Conservation (phyloP, 2,888 invertebrate genomes). For the Eretmocerus hayati region DNA sequence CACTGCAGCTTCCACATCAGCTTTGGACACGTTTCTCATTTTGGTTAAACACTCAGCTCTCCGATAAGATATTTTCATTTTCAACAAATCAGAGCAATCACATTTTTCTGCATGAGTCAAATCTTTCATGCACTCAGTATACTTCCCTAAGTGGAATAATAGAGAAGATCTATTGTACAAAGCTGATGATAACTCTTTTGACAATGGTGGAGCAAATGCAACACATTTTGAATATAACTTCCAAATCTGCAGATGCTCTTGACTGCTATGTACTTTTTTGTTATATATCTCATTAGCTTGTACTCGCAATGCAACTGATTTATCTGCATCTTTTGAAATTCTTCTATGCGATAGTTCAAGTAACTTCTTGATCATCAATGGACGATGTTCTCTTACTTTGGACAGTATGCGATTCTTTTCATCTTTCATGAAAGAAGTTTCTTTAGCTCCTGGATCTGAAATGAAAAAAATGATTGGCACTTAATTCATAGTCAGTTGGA, state of each 20-base stretch:
- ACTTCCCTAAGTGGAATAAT: conserved; percentile 58
- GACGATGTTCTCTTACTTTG: background rate
- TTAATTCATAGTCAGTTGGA: no score
- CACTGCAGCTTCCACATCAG: conserved; percentile 25
- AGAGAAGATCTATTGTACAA: conserved; percentile 73
- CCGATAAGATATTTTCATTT: conserved; percentile 57
- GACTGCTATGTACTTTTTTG: conserved; percentile 22
- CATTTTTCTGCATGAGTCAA: conserved; percentile 57
- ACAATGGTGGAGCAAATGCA: conserved; percentile 54
- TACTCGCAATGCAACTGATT: conserved; percentile 53
- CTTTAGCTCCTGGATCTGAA: background rate
- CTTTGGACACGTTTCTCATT: conserved; percentile 14
- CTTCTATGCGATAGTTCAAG: background rate
- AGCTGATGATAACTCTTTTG: conserved; percentile 58
- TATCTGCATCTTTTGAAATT: conserved; percentile 48
- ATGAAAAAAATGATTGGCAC: background rate
- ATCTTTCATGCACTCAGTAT: conserved; percentile 61
- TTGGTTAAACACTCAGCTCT: conserved; percentile 50
- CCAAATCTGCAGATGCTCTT: conserved; percentile 34
- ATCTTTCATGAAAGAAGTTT: background rate
- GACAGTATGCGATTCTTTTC: background rate
- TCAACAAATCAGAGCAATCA: conserved; percentile 57
- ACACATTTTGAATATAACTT: conserved; percentile 60
- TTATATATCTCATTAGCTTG: conserved; percentile 55
- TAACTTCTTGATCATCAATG: background rate